A percentile compares a stretch with the other conserved stretches of the same genome.
These are phyloP conservation scores for Zaprionus bogoriensis DNA, from an alignment of 2,888 invertebrate species.

Conservation along the genomic window DNA sequence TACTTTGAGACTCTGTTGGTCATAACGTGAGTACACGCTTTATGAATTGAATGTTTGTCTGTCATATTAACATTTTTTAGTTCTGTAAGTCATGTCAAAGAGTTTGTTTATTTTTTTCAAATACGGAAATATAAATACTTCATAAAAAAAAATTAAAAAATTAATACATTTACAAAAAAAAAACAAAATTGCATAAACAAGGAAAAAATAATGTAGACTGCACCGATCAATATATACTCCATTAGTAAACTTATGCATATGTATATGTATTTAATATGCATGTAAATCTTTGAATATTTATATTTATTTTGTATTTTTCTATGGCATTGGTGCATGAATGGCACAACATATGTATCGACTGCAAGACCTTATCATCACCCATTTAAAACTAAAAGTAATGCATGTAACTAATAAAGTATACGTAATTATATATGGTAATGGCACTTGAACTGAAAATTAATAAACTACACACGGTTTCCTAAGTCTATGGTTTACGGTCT, in stretches of 20 bases:
- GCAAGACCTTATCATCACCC: constrained; percentile 32
- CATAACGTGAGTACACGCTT: too few species aligned
- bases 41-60: too few species aligned
- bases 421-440: constrained; percentile 46
- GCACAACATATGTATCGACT: constrained; percentile 63
- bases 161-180: too few species aligned
- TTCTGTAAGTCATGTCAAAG: too few species aligned
- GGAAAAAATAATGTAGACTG: too few species aligned
- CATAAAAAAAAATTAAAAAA: too few species aligned
- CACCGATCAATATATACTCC: too few species aligned
- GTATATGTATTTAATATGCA: not conserved
- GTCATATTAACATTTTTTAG: too few species aligned
- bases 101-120: too few species aligned
- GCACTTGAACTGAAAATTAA: constrained; percentile 73
- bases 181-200: too few species aligned
- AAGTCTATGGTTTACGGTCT: not conserved
- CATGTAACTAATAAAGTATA: constrained; percentile 4
- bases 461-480: constrained; percentile 36
- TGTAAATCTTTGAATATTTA: constrained; percentile 15
- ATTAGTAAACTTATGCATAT: not conserved
- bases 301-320: constrained; percentile 49
- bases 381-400: constrained; percentile 21
- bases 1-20: too few species aligned
- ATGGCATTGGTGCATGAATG: constrained; percentile 72
- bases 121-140: too few species aligned